phyloP scores from a whole-genome alignment of 2,888 invertebrate species.

The Trachelus stipa region DNA sequence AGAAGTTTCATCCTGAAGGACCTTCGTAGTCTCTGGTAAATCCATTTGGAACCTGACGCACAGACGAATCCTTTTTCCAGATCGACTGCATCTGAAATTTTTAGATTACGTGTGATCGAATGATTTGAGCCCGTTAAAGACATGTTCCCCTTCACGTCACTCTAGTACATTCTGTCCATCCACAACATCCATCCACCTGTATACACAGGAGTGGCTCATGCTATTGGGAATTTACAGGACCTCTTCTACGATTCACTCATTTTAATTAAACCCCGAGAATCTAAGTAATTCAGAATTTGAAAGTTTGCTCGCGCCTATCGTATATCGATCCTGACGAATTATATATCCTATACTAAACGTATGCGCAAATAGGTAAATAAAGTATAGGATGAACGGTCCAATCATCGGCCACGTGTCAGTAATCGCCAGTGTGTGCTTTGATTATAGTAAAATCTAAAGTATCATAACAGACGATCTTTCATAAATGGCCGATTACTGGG shows the following conservation, averaged over 20 bases:
- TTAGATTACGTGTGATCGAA: neutral
- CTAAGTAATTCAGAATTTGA: neutral
- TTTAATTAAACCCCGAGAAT: neutral
- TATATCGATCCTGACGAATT: neutral
- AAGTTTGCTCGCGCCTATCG: neutral
- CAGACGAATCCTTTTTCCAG: constrained; percentile 33
- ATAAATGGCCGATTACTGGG: no score
- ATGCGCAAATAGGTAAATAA: neutral
- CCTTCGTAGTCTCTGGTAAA: constrained; percentile 67
- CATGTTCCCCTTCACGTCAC: neutral
- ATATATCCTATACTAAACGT: neutral
- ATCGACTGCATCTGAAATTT: constrained; percentile 41
- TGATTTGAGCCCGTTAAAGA: neutral
- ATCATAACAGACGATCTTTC: no score
- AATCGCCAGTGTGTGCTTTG: no score
- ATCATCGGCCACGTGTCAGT: no score
- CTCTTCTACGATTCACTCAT: neutral
- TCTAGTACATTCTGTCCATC: neutral
- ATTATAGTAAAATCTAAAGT: no score
- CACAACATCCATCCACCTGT: neutral
- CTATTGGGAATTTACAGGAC: neutral
- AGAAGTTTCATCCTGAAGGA: constrained; percentile 74
- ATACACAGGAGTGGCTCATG: neutral
- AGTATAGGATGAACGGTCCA: neutral
- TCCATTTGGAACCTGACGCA: constrained; percentile 55